These are phyloP conservation scores for Scaptomyza graminum DNA, from an alignment of 1,140 invertebrate species.

Conservation along the genomic window DNA sequence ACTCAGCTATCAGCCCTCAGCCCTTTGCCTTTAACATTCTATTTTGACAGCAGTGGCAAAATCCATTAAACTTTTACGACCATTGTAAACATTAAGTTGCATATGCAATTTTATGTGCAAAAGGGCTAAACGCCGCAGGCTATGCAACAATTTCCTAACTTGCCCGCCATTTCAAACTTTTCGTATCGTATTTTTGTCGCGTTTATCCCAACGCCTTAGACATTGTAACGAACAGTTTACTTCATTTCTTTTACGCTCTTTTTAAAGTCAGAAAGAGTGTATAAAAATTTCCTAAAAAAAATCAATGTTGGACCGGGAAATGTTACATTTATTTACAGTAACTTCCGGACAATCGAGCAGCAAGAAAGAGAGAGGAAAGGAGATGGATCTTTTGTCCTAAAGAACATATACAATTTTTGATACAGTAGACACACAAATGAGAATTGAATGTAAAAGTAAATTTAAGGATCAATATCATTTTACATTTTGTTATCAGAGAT, in stretches of 20 bases:
- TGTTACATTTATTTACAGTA: conserved; percentile 28
- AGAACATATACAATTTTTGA: not conserved
- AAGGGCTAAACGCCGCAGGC: conserved; percentile 40
- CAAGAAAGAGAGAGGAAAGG: not conserved
- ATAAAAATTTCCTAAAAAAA: not conserved
- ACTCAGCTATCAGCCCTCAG: not conserved
- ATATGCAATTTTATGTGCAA: conserved; percentile 74
- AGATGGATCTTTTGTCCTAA: not conserved
- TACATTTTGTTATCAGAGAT: no score
- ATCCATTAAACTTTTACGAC: conserved; percentile 78
- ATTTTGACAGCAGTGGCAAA: conserved; percentile 29
- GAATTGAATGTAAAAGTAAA: not conserved
- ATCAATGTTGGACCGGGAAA: conserved; percentile 20
- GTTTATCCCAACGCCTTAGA: conserved; percentile 30
- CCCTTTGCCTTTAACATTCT: not conserved
- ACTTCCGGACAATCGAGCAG: conserved; percentile 4
- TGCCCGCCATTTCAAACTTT: conserved; percentile 49
- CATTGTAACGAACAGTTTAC: conserved; percentile 56
- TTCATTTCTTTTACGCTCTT: conserved; percentile 31
- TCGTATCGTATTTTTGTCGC: conserved; percentile 9
- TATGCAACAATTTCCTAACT: conserved; percentile 55
- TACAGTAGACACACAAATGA: not conserved
- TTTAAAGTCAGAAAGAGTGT: conserved; percentile 12
- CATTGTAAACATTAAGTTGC: conserved; percentile 76
- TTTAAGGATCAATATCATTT: no score